Percentiles rank a stretch among this genome's conserved stretches.
phyloP scores from a whole-genome alignment of 2,888 invertebrate genomes.

The Drosophila aldrichi region DNA sequence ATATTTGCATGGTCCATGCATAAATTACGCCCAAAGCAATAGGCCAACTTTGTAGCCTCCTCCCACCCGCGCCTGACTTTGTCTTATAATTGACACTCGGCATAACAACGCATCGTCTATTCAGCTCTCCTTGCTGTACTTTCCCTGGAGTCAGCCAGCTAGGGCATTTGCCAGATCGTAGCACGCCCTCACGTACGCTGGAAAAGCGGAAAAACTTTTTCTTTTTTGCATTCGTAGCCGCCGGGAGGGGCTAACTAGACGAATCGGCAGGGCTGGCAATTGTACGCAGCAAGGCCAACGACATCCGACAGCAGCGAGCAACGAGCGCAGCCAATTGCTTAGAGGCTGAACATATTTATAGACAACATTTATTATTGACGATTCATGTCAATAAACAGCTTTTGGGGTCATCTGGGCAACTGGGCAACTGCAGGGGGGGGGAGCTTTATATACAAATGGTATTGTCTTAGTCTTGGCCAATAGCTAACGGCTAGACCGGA shows the following conservation, averaged over 20 bases:
- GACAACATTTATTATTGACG: constrained; percentile 41
- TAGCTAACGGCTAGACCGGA: not conserved
- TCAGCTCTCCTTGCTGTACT: constrained; percentile 11
- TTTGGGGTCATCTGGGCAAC: constrained; percentile 10
- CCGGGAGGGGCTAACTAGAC: not conserved
- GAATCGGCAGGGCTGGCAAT: not conserved
- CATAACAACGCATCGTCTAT: constrained; percentile 50
- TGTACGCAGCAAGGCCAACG: constrained; percentile 46
- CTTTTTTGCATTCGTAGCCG: constrained; percentile 24
- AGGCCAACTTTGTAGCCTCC: constrained; percentile 50
- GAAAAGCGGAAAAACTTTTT: constrained; percentile 48
- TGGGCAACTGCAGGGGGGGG: not conserved
- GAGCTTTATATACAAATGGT: not conserved
- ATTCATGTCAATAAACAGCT: constrained; percentile 48
- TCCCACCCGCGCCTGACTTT: constrained; percentile 4
- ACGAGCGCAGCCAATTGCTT: constrained; percentile 44
- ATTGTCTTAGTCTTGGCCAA: constrained; percentile 12
- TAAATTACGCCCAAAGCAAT: constrained; percentile 70
- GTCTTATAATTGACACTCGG: constrained; percentile 49
- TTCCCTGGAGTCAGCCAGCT: not conserved
- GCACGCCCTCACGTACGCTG: constrained; percentile 63
- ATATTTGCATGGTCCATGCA: constrained; percentile 51
- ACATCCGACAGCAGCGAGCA: constrained; percentile 38
- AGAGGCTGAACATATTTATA: constrained; percentile 47
- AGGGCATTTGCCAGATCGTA: constrained; percentile 33